A percentile compares a stretch with the other conserved stretches of the same genome.
Conservation (phyloP, 2,797 vertebrate species). For the Danio choprae region DNA sequence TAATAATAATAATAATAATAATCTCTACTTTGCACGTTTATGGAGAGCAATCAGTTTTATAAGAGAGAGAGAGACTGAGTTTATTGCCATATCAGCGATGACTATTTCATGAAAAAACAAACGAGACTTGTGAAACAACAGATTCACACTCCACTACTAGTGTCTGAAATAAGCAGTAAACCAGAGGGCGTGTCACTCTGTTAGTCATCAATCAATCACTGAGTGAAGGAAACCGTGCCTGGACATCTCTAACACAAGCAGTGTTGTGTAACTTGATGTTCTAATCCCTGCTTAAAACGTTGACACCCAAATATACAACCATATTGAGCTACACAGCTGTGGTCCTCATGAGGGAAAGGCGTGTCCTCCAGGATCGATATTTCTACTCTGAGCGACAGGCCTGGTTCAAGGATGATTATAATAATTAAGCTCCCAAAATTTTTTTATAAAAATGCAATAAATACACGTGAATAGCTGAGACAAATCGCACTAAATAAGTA, state of each 20-base stretch:
- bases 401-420: neutral
- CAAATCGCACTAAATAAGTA: too few relatives aligned
- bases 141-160: neutral
- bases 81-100: too few relatives aligned
- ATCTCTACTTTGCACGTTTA: too few relatives aligned
- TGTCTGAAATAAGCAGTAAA: neutral
- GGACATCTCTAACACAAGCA: neutral
- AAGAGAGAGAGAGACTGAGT: too few relatives aligned
- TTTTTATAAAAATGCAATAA: neutral
- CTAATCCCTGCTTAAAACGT: neutral
- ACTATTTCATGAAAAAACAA: too few relatives aligned
- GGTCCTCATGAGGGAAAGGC: conserved; percentile 4
- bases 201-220: conserved; percentile 25
- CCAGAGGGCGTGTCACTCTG: conserved; percentile 4
- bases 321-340: neutral
- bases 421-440: neutral
- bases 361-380: neutral
- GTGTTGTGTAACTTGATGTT: neutral
- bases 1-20: too few relatives aligned
- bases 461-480: neutral
- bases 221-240: neutral
- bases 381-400: neutral
- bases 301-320: neutral
- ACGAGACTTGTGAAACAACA: too few relatives aligned
- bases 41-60: too few relatives aligned